Base-by-base conservation (phyloP, 2,797 vertebrate genomes). In the Harpagifer antarcticus region DNA sequence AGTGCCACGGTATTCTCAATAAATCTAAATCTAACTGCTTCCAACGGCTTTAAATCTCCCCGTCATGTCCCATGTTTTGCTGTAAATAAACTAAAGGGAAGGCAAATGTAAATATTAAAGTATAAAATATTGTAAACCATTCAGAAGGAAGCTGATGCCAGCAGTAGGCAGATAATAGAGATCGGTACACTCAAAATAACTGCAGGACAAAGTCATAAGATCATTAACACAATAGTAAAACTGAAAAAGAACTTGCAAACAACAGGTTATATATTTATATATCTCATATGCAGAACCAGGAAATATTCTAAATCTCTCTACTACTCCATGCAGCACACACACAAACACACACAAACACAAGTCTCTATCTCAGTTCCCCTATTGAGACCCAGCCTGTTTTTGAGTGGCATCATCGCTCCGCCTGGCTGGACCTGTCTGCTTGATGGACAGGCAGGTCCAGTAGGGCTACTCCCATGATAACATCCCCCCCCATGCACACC, bases 371-470 rank as follows among this genome's bases (percentile, higher is more conserved):
- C 68, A 66, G 70, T 63, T 70, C 50, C 76, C 82, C 82, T 71
- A 60, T 67, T 82, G 88, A 92, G 86, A 93, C 87, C 78, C 73
- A 64, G 83, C 52, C 81, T 76, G 67, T 71, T 62, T 88, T 83
- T 92, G 92, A 93, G 81, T 92, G 92, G 80, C 89, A 92, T 89
- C 71, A 90, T 82, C 82, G 86, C 82, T 81, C 66, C 47, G 89
- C 89, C 74, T 91, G 91, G 78, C 82, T 92, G 82, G 43, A 67
- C 84, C 81, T 81, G 88, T 89, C 92, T 86, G 64, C 84, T 79
- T 56, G 74, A 80, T 13, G 49, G 31, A 78, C 68, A 87, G 86
- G 88, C 83, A 81, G 69, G 11, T 72, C 33, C 33, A 37, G 33
- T 33, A 37, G 33, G 33, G 68, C 70, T 53, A 76, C 53, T 88